These are phyloP conservation scores for Blomia tropicalis DNA, from an alignment of 2,888 invertebrate species.

Conservation along the genomic window DNA sequence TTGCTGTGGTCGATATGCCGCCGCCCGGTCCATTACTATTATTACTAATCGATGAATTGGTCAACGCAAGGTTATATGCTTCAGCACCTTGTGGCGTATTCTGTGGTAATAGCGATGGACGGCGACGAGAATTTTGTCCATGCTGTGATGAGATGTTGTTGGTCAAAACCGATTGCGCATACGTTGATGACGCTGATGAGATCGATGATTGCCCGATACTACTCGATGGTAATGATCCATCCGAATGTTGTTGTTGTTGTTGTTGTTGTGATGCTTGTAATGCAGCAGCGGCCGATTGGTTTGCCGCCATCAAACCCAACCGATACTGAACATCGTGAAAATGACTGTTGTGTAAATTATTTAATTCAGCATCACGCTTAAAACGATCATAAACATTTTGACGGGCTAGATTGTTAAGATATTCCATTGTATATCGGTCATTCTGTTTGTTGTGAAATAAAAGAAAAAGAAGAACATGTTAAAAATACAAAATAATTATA, in stretches of 20 bases:
- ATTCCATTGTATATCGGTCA: not conserved
- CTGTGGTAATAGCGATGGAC: slow-evolving; percentile 1
- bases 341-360: not conserved
- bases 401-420: no score
- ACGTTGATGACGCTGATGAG: not conserved
- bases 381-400: no score
- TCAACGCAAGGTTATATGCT: not conserved
- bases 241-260: not conserved
- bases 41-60: not conserved
- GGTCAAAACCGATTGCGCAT: not conserved
- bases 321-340: not conserved
- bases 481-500: not conserved
- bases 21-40: not conserved
- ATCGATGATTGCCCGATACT: not conserved
- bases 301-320: not conserved
- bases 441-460: not conserved
- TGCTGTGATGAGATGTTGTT: not conserved
- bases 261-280: not conserved
- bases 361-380: not conserved
- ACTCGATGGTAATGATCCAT: not conserved
- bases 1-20: not conserved
- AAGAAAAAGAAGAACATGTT: not conserved
- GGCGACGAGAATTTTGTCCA: not conserved
- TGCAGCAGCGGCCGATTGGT: not conserved
- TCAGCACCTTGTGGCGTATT: not conserved